Conservation (phyloP, 2,888 invertebrate genomes). For the Microplitis deprimator region DNA sequence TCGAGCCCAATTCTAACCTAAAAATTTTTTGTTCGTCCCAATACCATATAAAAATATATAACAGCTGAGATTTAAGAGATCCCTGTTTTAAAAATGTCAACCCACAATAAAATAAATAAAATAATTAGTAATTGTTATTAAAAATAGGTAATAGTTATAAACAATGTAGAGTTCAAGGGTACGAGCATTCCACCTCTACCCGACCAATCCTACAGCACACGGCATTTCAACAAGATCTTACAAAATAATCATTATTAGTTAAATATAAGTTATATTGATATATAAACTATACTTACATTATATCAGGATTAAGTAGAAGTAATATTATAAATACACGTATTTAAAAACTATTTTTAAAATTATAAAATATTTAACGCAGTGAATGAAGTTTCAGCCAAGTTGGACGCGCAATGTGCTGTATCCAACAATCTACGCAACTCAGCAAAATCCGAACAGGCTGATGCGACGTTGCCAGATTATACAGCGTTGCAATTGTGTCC, state of each 20-base stretch:
- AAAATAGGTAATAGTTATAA: neutral
- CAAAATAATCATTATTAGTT: neutral
- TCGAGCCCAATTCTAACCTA: neutral
- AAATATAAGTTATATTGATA: neutral
- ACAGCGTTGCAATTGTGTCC: conserved; percentile 14
- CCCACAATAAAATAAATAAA: neutral
- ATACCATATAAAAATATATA: neutral
- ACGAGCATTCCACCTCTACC: neutral
- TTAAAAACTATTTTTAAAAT: conserved; percentile 21
- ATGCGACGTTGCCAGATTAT: conserved; percentile 37
- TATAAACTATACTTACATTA: conserved; percentile 17
- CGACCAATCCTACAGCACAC: neutral
- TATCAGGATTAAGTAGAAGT: neutral
- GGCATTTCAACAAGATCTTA: neutral
- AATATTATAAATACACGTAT: conserved; percentile 14
- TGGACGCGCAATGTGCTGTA: conserved; percentile 32
- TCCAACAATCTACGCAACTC: conserved; percentile 34
- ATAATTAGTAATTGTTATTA: neutral
- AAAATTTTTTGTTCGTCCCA: neutral
- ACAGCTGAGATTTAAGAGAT: neutral
- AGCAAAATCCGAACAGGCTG: conserved; percentile 35
- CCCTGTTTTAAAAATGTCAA: neutral
- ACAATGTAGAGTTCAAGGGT: neutral
- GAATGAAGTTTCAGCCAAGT: conserved; percentile 27
- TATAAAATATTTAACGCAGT: neutral